Conservation (phyloP, 2,888 invertebrate species). For the Tupiocoris notatus region DNA sequence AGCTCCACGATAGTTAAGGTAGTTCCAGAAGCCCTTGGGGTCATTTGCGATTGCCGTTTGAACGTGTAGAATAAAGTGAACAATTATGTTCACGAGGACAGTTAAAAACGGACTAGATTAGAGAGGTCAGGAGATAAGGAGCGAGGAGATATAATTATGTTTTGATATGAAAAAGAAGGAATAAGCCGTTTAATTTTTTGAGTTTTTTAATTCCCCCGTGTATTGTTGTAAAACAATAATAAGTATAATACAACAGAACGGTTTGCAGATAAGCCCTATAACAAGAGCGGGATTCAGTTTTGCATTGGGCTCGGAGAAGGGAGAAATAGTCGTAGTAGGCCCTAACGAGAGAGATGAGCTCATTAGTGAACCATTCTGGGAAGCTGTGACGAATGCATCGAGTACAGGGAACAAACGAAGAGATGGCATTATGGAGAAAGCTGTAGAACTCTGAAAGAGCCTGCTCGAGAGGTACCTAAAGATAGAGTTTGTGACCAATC, state of each 20-base stretch:
- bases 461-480: not conserved
- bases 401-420: not conserved
- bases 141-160: too few species aligned
- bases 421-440: not conserved
- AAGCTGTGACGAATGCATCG: not conserved
- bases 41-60: not conserved
- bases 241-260: too few species aligned
- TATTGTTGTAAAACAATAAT: too few species aligned
- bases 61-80: too few species aligned
- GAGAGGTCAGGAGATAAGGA: too few species aligned
- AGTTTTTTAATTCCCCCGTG: too few species aligned
- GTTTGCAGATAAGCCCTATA: not conserved
- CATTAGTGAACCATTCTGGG: not conserved
- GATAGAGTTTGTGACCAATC: not conserved
- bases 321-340: not conserved
- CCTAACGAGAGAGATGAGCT: not conserved
- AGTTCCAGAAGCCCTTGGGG: not conserved
- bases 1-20: not conserved
- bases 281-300: not conserved
- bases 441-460: not conserved
- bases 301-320: not conserved
- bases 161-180: too few species aligned
- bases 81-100: too few species aligned
- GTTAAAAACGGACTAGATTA: too few species aligned
- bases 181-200: too few species aligned